A percentile compares a stretch with the other conserved stretches of the same genome.
Conservation (phyloP, 2,113 vertebrate species). For the Dipodomys stephensi region DNA sequence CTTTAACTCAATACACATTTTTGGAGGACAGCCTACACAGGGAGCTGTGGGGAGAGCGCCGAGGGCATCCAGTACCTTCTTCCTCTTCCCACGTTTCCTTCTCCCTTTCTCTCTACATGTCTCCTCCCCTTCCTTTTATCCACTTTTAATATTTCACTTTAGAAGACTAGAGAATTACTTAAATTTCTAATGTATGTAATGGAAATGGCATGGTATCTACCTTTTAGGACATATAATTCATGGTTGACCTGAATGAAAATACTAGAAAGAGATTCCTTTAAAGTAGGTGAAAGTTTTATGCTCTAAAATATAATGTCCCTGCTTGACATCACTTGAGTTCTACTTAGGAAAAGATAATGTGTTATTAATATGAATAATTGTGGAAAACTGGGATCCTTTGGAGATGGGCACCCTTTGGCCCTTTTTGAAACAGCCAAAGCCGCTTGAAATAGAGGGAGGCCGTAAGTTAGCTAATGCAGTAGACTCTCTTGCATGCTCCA, state of each 20-base stretch:
- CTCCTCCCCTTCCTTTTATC: too few species aligned
- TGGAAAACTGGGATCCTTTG: background rate
- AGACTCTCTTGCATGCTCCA: background rate
- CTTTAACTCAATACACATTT: background rate
- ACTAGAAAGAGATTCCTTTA: background rate
- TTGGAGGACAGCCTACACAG: background rate
- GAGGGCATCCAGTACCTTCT: too few species aligned
- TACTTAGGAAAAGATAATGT: background rate
- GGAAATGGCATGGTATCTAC: background rate
- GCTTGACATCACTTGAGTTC: conserved; percentile 32
- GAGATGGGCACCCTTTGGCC: background rate
- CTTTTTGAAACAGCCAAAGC: background rate
- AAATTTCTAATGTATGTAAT: background rate
- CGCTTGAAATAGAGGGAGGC: background rate
- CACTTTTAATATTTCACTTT: too few species aligned
- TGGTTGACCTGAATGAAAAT: background rate
- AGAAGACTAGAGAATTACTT: background rate
- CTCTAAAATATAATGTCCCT: background rate
- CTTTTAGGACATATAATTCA: background rate
- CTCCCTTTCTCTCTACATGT: too few species aligned
- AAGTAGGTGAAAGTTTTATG: background rate
- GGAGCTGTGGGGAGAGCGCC: background rate
- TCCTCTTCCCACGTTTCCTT: too few species aligned
- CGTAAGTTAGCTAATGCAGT: background rate
- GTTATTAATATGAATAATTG: background rate